Evolutionary conservation across 2,113 vertebrate genomes (phyloP).

Genomic region (Lichenostomus cassidix): DNA sequence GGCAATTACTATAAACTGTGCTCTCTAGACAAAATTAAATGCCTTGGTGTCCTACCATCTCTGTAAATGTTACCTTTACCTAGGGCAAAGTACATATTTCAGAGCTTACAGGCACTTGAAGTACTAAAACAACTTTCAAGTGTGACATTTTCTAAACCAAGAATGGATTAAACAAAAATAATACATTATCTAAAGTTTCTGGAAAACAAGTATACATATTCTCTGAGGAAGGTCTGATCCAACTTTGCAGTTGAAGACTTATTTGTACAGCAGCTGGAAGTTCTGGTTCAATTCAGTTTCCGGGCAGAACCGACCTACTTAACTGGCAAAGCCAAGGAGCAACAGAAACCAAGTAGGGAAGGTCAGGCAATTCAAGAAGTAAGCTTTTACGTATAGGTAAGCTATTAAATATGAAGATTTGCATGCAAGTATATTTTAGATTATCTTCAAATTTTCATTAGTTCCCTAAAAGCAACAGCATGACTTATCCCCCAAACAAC

Average conservation of each 20-base stretch:
- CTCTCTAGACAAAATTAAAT: background rate
- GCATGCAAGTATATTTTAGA: background rate
- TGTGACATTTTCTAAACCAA: background rate
- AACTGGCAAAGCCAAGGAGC: background rate
- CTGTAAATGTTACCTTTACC: background rate
- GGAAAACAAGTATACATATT: background rate
- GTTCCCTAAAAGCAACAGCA: background rate
- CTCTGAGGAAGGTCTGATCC: background rate
- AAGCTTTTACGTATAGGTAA: background rate
- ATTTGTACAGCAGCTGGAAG: background rate
- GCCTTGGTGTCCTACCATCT: background rate
- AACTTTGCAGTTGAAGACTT: background rate
- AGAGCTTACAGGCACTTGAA: background rate
- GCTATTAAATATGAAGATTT: background rate
- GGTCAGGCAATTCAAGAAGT: background rate
- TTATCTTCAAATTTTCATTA: background rate
- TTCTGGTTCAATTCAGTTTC: background rate
- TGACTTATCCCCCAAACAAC: background rate
- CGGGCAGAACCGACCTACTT: background rate
- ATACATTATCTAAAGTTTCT: background rate
- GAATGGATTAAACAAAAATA: background rate
- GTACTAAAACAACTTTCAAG: background rate
- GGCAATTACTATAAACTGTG: background rate
- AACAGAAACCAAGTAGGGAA: background rate
- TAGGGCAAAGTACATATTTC: background rate